Conservation (phyloP, 2,113 vertebrate species). For the Geothlypis trichas region DNA sequence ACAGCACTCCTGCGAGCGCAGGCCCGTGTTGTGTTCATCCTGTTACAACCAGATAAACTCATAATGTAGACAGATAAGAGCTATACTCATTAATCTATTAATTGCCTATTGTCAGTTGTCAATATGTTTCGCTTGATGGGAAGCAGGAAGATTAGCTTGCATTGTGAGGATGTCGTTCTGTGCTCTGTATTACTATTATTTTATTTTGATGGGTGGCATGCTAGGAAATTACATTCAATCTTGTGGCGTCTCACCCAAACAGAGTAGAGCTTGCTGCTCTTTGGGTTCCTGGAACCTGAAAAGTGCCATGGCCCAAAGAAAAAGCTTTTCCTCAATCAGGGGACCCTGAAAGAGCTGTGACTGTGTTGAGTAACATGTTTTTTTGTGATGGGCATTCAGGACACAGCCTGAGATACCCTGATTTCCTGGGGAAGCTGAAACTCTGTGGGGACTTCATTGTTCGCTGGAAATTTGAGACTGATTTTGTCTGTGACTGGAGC, state of each 20-base stretch:
- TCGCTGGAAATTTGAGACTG: constrained; percentile 66
- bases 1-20: constrained; percentile 48
- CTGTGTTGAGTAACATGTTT: neutral
- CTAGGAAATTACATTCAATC: neutral
- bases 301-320: neutral
- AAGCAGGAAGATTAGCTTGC: constrained; percentile 55
- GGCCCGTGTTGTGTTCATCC: constrained; percentile 52
- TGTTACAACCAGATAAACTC: constrained; percentile 73
- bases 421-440: constrained; percentile 55
- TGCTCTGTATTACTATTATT: constrained; percentile 22
- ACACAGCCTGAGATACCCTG: constrained; percentile 48
- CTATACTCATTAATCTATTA: constrained; percentile 72
- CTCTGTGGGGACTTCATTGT: constrained; percentile 60
- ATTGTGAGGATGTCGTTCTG: constrained; percentile 56
- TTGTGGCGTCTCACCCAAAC: neutral
- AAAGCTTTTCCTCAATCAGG: neutral
- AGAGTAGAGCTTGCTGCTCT: neutral
- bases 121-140: constrained; percentile 64
- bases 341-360: neutral
- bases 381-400: constrained; percentile 44
- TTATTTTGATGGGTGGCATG: constrained; percentile 3
- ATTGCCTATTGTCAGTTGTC: constrained; percentile 71
- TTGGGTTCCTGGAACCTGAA: constrained; percentile 16
- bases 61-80: constrained; percentile 68
- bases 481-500: constrained; percentile 61